Percentiles rank a stretch among this genome's conserved stretches.
phyloP scores from a whole-genome alignment of 1,140 invertebrate species.

The Eueides isabella region DNA sequence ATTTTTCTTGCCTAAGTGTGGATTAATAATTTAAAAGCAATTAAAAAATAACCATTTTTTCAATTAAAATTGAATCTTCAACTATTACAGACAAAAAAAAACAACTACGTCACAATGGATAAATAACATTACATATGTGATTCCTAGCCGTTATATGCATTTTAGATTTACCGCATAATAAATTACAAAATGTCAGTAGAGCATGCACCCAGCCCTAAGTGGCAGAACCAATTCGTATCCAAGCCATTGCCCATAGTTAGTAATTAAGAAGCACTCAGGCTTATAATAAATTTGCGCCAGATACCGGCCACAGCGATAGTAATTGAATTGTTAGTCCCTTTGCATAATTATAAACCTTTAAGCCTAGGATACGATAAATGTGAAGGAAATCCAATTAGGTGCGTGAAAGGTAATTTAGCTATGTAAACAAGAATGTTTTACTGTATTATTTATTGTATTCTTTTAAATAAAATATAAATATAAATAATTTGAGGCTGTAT shows the following conservation, averaged over 20 bases:
- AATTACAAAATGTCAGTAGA: background rate
- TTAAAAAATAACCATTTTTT: no score
- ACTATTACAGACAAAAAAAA: no score
- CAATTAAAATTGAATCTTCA: no score
- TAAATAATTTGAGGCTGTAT: no score
- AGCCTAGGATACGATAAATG: background rate
- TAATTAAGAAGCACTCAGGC: slow-evolving; percentile 51
- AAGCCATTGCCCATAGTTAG: slow-evolving; percentile 44
- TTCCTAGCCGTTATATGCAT: background rate
- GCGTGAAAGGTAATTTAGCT: background rate
- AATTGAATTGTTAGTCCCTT: slow-evolving; percentile 42
- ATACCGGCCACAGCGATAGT: slow-evolving; percentile 41
- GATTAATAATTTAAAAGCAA: no score
- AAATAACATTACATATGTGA: no score
- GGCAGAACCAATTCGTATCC: slow-evolving; percentile 26
- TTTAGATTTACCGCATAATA: background rate
- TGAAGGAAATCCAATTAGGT: slow-evolving; percentile 17
- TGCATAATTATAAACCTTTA: slow-evolving; percentile 36
- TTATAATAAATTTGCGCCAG: slow-evolving; percentile 47
- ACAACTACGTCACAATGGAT: no score
- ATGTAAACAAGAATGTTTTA: background rate
- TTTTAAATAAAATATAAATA: no score
- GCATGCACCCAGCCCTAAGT: slow-evolving; percentile 1
- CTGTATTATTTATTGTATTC: no score
- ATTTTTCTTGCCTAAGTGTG: no score